These are phyloP conservation scores for Aquatica leii DNA, from an alignment of 2,888 invertebrate genomes.

Conservation along the genomic window DNA sequence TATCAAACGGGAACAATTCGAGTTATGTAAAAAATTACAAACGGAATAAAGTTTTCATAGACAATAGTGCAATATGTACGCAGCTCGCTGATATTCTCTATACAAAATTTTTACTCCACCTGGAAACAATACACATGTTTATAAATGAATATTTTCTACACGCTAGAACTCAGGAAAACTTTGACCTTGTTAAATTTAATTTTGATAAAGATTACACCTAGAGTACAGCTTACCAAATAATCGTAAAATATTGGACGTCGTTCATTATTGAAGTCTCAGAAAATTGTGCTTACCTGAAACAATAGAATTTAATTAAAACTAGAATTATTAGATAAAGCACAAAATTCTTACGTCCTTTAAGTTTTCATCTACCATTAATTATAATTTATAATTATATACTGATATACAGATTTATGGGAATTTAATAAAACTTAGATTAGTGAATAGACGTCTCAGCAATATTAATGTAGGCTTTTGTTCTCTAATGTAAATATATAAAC, in stretches of 20 bases:
- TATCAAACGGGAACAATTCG: slow-evolving; percentile 21
- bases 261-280: slow-evolving; percentile 17
- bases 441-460: not conserved
- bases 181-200: slow-evolving; percentile 47
- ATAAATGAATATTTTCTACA: too few relatives aligned
- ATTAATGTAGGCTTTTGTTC: slow-evolving; percentile 1
- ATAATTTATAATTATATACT: too few relatives aligned
- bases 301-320: slow-evolving; percentile 43
- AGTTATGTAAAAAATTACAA: slow-evolving; percentile 25
- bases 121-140: too few relatives aligned
- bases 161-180: slow-evolving; percentile 12
- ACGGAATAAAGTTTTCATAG: slow-evolving; percentile 25
- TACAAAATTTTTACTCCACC: too few relatives aligned
- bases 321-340: slow-evolving; percentile 25
- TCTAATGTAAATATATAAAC: not conserved
- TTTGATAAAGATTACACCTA: slow-evolving; percentile 37
- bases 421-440: not conserved
- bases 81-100: too few relatives aligned
- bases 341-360: not conserved
- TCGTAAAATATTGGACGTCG: not conserved
- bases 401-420: too few relatives aligned
- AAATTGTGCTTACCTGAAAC: slow-evolving; percentile 46
- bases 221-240: not conserved
- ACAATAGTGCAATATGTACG: slow-evolving; percentile 8
- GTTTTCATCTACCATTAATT: not conserved